Evolutionary conservation across 2,113 vertebrate species (phyloP), one percentile per base, ranked within the genome.

Genomic region (Sylvia atricapilla): DNA sequence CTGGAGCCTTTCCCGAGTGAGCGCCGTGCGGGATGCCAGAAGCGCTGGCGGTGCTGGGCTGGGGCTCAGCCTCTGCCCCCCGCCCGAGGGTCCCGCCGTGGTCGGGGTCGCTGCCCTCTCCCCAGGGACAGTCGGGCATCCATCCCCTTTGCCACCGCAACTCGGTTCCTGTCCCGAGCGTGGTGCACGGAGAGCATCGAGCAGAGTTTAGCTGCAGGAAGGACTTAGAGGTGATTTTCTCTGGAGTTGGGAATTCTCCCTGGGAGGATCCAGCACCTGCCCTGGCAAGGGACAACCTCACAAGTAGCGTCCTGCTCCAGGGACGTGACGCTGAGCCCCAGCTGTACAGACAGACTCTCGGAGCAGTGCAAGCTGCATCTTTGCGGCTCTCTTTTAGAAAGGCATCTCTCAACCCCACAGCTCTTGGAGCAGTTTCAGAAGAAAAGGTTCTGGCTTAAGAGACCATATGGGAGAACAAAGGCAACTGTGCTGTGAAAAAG

Each of bases 361-460:
- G 53, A 64, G 44, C 81, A 46, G 77, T 0, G 0, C 78, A 60
- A 63, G 76, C 89, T 52, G 73, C 52, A 56, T 69, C 77, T 69
- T 27, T 46, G 76, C 1, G 1, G 52, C 62, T 78, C 47, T n/a
- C 13, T 75, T 90, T 79, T 53, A 30, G 69, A 84, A 75, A 92
- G 60, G 66, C 60, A 14, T 90, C 86, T 89, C 91, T 81, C 72
- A 92, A 43, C 73, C 80, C 76, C 73, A 2, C 15, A 22, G 64
- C n/a, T 91, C 64, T 91, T 95, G 94, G 87, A 96, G 81, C 56
- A 68, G 68, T 82, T 94, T 92, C 86, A 89, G 93, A 84, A 93
- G 79, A 66, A 88, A 95, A 95, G 67, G 73, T 86, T 93, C 88
- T 92, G 94, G 30, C 63, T 88, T 81, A 47, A 80, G 80, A 52